Evolutionary conservation across 2,888 invertebrate genomes (phyloP).

Genomic region (Heliconius erato): DNA sequence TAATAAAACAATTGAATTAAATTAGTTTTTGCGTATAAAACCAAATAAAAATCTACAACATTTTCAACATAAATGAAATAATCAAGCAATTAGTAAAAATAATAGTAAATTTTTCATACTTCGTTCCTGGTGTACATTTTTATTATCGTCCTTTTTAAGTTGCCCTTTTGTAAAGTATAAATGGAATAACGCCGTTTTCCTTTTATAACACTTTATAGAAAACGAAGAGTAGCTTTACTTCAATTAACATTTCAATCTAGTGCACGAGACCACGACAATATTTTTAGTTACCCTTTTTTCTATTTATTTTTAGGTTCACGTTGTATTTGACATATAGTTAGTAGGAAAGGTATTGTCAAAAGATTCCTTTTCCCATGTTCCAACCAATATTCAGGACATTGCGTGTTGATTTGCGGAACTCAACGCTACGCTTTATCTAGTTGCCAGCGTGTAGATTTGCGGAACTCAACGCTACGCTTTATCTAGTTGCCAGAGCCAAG

Average conservation of each 20-base stretch:
- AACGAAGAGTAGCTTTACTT: constrained; percentile 29
- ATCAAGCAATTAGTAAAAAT: neutral
- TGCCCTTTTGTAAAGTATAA: constrained; percentile 5
- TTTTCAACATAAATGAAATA: neutral
- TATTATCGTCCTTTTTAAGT: neutral
- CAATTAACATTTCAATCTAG: constrained; percentile 42
- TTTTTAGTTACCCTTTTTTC: constrained; percentile 20
- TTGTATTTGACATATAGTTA: no score
- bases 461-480: neutral
- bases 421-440: neutral
- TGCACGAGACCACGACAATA: constrained; percentile 17
- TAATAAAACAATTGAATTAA: no score
- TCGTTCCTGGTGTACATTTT: neutral
- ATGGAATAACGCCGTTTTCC: constrained; percentile 8
- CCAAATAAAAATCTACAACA: neutral
- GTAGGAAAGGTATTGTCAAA: neutral
- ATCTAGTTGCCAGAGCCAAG: no score
- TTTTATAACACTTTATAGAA: constrained; percentile 22
- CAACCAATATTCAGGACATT: neutral
- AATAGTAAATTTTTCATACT: neutral
- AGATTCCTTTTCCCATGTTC: neutral
- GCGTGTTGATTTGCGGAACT: neutral
- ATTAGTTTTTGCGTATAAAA: neutral
- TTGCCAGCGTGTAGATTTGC: neutral
- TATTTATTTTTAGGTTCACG: neutral